Percentiles rank a stretch among this genome's conserved stretches.
Conservation (phyloP, 1,140 invertebrate species). For the Dendrolimus punctatus region DNA sequence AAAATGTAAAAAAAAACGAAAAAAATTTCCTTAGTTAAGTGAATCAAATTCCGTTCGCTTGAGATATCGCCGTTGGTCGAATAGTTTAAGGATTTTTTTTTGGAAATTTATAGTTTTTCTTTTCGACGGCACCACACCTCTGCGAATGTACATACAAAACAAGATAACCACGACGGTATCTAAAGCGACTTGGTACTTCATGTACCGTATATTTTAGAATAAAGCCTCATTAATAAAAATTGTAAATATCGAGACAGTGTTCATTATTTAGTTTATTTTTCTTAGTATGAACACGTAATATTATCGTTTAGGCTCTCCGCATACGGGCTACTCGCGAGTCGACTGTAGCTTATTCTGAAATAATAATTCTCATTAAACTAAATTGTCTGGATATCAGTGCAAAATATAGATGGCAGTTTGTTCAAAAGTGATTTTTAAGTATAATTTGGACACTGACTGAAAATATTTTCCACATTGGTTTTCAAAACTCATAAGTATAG, state of each 20-base stretch:
- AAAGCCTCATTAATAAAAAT: conserved; percentile 19
- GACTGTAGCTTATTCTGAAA: too few species aligned
- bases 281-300: conserved; percentile 35
- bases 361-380: too few species aligned
- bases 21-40: conserved; percentile 25
- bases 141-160: conserved; percentile 44
- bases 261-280: conserved; percentile 54
- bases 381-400: too few species aligned
- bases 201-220: conserved; percentile 58
- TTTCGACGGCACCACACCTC: conserved; percentile 21
- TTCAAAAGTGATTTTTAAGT: too few species aligned
- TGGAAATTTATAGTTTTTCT: conserved; percentile 16
- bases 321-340: too few species aligned
- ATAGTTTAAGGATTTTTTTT: conserved; percentile 25
- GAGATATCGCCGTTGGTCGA: conserved; percentile 15
- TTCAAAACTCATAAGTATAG: too few species aligned
- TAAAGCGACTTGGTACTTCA: conserved; percentile 28
- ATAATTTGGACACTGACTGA: too few species aligned
- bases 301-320: conserved; percentile 9
- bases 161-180: conserved; percentile 15
- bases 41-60: conserved; percentile 29
- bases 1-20: conserved; percentile 18
- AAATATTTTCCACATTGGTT: too few species aligned
- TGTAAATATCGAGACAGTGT: conserved; percentile 60
- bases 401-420: too few species aligned